Percentiles rank a stretch among this genome's conserved stretches.
These are phyloP conservation scores for Hirtodrosophila histrioides DNA, from an alignment of 2,888 invertebrate genomes.

Conservation along the genomic window DNA sequence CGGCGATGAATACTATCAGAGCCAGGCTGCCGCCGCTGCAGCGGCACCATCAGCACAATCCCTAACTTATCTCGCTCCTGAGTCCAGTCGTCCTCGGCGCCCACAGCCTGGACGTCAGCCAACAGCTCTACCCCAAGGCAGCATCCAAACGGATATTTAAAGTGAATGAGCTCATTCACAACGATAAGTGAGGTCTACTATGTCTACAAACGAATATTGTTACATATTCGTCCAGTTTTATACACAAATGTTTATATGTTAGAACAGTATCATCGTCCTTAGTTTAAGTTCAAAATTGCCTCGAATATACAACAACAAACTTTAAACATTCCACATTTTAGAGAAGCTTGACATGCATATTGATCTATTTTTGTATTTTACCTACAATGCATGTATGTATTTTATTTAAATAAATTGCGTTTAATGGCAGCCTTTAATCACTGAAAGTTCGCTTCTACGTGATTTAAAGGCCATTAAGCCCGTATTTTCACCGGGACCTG, in stretches of 20 bases:
- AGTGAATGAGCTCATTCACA: neutral
- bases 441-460: too few relatives aligned
- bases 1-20: constrained; percentile 84
- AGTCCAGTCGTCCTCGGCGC: constrained; percentile 79
- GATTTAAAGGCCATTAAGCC: too few relatives aligned
- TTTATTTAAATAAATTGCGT: constrained; percentile 43
- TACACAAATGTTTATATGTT: constrained; percentile 1
- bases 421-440: too few relatives aligned
- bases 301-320: constrained; percentile 36
- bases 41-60: constrained; percentile 35
- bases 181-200: constrained; percentile 18
- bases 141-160: constrained; percentile 90
- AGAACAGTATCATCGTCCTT: constrained; percentile 13
- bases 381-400: constrained; percentile 26
- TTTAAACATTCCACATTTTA: constrained; percentile 36
- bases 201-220: constrained; percentile 15
- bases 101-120: constrained; percentile 74
- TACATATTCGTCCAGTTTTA: constrained; percentile 44
- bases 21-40: constrained; percentile 52
- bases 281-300: constrained; percentile 33
- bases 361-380: constrained; percentile 20
- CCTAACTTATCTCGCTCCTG: constrained; percentile 66
- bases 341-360: constrained; percentile 27
- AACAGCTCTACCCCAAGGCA: constrained; percentile 80
- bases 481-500: too few relatives aligned